These are phyloP conservation scores for Lordiphosa clarofinis DNA, from an alignment of 1,140 invertebrate species.

Conservation along the genomic window DNA sequence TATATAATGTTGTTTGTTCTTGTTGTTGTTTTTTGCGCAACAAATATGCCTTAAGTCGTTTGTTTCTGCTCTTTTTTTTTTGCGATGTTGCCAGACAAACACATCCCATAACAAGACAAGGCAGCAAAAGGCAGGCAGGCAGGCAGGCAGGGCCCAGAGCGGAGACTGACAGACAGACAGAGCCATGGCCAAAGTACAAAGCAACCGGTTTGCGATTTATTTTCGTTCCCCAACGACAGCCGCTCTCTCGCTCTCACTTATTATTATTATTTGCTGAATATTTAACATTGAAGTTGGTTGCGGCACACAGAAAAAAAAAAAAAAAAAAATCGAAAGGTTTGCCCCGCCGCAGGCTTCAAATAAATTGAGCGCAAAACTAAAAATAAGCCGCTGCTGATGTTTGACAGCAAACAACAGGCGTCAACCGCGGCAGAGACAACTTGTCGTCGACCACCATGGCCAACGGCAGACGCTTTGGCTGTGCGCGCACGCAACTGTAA, in stretches of 20 bases:
- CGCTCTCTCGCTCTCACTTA: slow-evolving; percentile 41
- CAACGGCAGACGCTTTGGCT: slow-evolving; percentile 62
- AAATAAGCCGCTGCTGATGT: slow-evolving; percentile 47
- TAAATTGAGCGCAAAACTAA: slow-evolving; percentile 49
- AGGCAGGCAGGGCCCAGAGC: slow-evolving; percentile 24
- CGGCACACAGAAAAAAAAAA: slow-evolving; percentile 5
- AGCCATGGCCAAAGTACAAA: slow-evolving; percentile 38
- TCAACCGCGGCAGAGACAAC: slow-evolving; percentile 46
- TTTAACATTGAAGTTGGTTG: slow-evolving; percentile 39
- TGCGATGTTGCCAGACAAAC: slow-evolving; percentile 49
- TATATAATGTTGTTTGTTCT: slow-evolving; percentile 10
- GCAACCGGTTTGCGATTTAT: slow-evolving; percentile 74
- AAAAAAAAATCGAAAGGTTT: slow-evolving; percentile 13
- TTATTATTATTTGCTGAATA: slow-evolving; percentile 74
- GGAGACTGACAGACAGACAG: slow-evolving; percentile 40
- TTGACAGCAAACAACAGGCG: slow-evolving; percentile 57
- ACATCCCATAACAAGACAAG: slow-evolving; percentile 54
- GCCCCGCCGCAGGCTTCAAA: slow-evolving; percentile 12
- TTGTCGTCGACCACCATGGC: slow-evolving; percentile 35
- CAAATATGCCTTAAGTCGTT: slow-evolving; percentile 53
- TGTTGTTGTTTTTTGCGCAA: slow-evolving; percentile 40
- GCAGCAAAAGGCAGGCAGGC: slow-evolving; percentile 20
- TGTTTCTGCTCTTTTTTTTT: slow-evolving; percentile 36
- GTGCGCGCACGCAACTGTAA: slow-evolving; percentile 34
- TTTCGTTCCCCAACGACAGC: slow-evolving; percentile 32